Percentiles rank a stretch among this genome's conserved stretches.
These are phyloP conservation scores for Leptinotarsa lineolata DNA, from an alignment of 1,140 invertebrate species.

Conservation along the genomic window DNA sequence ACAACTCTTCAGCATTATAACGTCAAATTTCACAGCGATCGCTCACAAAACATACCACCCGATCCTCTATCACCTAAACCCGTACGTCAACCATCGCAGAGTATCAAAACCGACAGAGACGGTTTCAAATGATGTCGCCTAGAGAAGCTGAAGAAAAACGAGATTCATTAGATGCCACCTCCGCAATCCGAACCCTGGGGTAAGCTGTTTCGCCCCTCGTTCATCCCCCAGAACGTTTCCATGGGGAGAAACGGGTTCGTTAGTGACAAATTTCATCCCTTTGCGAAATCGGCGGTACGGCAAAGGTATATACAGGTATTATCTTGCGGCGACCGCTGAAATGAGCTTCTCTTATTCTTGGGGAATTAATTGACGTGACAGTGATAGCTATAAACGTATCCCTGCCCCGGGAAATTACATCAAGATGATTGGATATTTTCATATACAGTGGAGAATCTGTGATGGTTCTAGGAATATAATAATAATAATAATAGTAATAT, in stretches of 20 bases:
- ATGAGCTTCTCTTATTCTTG: neutral
- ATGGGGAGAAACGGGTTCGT: neutral
- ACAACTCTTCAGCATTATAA: neutral
- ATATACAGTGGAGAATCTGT: too few relatives aligned
- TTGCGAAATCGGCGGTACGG: neutral
- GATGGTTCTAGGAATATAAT: too few relatives aligned
- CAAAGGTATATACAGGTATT: constrained; percentile 4
- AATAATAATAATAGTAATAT: too few relatives aligned
- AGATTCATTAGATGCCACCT: neutral
- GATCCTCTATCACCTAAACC: neutral
- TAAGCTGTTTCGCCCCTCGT: neutral
- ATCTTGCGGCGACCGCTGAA: neutral
- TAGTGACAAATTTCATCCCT: constrained; percentile 6
- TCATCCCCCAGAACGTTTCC: neutral
- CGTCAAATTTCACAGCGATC: neutral
- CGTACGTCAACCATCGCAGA: neutral
- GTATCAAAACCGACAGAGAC: neutral
- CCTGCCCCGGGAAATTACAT: neutral
- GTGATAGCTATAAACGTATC: neutral
- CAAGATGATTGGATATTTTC: neutral
- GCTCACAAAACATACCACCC: too few relatives aligned
- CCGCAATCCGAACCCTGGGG: neutral
- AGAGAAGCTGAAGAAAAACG: neutral
- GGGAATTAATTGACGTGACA: neutral
- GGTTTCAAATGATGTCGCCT: neutral